These are phyloP conservation scores for Apis laboriosa DNA, from an alignment of 1,140 invertebrate species.

Conservation along the genomic window DNA sequence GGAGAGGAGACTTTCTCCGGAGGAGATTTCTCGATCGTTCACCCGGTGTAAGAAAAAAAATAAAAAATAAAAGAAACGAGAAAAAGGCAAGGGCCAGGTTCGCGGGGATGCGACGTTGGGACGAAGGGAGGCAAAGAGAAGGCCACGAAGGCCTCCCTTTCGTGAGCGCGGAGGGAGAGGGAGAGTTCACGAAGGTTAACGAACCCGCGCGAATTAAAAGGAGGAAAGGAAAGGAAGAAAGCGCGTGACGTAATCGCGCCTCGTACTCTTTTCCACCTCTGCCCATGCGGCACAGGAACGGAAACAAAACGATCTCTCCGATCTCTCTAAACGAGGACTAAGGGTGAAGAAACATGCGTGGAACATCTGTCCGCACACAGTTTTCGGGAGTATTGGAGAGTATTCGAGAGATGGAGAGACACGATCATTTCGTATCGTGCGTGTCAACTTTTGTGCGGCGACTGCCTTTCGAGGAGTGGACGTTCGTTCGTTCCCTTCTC, in stretches of 20 bases:
- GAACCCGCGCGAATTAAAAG: conserved; percentile 49
- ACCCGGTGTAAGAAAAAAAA: neutral
- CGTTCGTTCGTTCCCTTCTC: neutral
- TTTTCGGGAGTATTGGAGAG: neutral
- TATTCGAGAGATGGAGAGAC: conserved; percentile 27
- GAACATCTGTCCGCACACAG: conserved; percentile 52
- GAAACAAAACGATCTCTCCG: conserved; percentile 18
- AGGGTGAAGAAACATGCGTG: neutral
- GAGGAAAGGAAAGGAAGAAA: conserved; percentile 26
- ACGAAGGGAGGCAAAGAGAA: conserved; percentile 7
- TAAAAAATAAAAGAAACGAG: too few relatives aligned
- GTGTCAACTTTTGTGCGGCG: conserved; percentile 46
- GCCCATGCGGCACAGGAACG: neutral
- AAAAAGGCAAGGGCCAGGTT: conserved; percentile 1
- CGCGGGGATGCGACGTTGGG: neutral
- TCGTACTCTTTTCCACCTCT: conserved; percentile 25
- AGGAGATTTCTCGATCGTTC: neutral
- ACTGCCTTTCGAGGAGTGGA: neutral
- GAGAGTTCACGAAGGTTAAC: conserved; percentile 50
- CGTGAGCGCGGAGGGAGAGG: neutral
- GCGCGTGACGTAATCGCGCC: conserved; percentile 41
- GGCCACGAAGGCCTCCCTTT: neutral
- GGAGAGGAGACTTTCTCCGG: neutral
- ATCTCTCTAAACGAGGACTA: conserved; percentile 21
- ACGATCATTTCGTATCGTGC: conserved; percentile 50